Base-by-base conservation (phyloP, 2,797 vertebrate species). In the Eidolon dupreanum region DNA sequence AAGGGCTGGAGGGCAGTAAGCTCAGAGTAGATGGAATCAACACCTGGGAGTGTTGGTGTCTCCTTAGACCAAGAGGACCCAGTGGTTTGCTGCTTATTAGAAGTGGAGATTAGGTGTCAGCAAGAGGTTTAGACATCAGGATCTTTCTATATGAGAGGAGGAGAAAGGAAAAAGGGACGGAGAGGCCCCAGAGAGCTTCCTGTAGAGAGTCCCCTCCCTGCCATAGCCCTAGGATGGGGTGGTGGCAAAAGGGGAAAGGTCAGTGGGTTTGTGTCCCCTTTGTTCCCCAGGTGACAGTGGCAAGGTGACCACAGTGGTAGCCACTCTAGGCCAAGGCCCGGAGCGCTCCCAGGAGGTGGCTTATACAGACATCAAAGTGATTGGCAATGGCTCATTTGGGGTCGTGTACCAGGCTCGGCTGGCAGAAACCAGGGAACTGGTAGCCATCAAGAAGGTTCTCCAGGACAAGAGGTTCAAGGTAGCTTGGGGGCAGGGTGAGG, bases 391-490 rank as follows among this genome's bases (percentile, higher is more conserved):
- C 92, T 99, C 99, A 0, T 99, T 99, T 36, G 99, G 99, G 38
- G 99, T 99, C 33, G 99, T 99, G 89, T 99, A 99, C 98, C 99
- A 99, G 98, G 99, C 99, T 33, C 99, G 99, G 53, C 99, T 99
- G 96, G 99, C 99, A 31, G 99, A 99, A 98, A 99, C 99, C 33
- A 99, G 99, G 95, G 99, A 99, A 97, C 99, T 99, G 99, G 99
- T 99, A 97, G 99, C 99, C 55, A 99, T 99, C 98, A 99, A 99
- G 98, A 99, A 99, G 97, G 99, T 99, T 96, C 99, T 99, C 90
- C 99, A 99, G 98, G 99, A 99, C 98, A 99, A 99, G 98, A 99
- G 99, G 96, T 99, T 99, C 98, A 99, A 99, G 99, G 99, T 98
- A 98, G 93, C 33, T 41, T 26, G 73, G 19, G 82, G 68, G 53